These are phyloP conservation scores for Ochlodes sylvanus DNA, from an alignment of 2,888 invertebrate genomes.

Conservation along the genomic window DNA sequence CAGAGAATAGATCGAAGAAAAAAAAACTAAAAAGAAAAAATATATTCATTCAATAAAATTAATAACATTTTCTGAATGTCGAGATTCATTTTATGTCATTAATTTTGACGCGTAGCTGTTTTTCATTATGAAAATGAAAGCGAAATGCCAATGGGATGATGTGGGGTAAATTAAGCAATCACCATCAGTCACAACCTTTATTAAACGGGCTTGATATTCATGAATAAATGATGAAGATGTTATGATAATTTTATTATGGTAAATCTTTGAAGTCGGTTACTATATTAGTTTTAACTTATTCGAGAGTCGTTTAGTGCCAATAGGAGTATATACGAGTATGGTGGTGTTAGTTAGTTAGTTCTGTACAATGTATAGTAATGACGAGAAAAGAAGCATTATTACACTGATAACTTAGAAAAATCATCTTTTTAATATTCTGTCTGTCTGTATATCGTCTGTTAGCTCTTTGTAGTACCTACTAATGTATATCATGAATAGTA, in stretches of 20 bases:
- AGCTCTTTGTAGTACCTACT: too few relatives aligned
- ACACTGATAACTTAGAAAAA: too few relatives aligned
- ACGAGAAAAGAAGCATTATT: too few relatives aligned
- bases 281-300: too few relatives aligned
- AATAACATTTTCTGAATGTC: background rate
- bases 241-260: background rate
- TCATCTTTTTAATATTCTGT: too few relatives aligned
- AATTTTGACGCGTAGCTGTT: background rate
- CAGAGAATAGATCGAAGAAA: too few relatives aligned
- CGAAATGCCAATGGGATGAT: conserved; percentile 9
- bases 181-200: conserved; percentile 24
- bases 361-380: too few relatives aligned
- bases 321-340: too few relatives aligned
- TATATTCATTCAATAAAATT: background rate
- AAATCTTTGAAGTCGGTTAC: background rate
- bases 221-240: conserved; percentile 8
- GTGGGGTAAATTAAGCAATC: conserved; percentile 12
- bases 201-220: conserved; percentile 14
- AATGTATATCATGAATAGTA: too few relatives aligned
- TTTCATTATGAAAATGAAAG: background rate
- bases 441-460: too few relatives aligned
- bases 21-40: background rate
- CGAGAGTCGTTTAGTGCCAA: too few relatives aligned
- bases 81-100: background rate
- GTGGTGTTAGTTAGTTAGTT: too few relatives aligned